Percentiles rank a stretch among this genome's conserved stretches.
These are phyloP conservation scores for Acrobasis suavella DNA, from an alignment of 2,888 invertebrate genomes.

Conservation along the genomic window DNA sequence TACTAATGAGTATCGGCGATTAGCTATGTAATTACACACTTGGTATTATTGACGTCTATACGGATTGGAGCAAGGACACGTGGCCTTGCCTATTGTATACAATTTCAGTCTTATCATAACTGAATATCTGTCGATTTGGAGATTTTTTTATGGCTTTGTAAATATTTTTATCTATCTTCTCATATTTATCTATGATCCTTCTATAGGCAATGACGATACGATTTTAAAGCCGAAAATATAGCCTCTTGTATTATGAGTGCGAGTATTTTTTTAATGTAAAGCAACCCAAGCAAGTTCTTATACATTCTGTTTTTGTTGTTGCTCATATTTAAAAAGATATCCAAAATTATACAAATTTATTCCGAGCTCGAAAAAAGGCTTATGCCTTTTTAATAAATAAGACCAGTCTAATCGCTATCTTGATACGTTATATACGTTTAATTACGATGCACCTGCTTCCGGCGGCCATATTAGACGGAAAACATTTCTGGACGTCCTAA, in stretches of 20 bases:
- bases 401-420: slow-evolving; percentile 9
- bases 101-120: slow-evolving; percentile 18
- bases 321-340: too few relatives aligned
- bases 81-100: slow-evolving; percentile 26
- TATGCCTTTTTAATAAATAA: not conserved
- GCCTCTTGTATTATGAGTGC: too few relatives aligned
- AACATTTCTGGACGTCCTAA: slow-evolving; percentile 17
- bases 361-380: not conserved
- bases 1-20: slow-evolving; percentile 28
- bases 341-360: not conserved
- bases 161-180: too few relatives aligned
- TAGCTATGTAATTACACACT: slow-evolving; percentile 32
- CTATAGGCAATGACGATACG: too few relatives aligned
- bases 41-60: slow-evolving; percentile 27
- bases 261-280: too few relatives aligned
- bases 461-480: slow-evolving; percentile 32
- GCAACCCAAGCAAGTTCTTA: too few relatives aligned
- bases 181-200: too few relatives aligned
- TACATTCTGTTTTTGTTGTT: too few relatives aligned
- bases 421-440: slow-evolving; percentile 20
- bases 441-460: slow-evolving; percentile 37
- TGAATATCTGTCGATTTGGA: slow-evolving; percentile 1
- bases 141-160: not conserved
- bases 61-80: slow-evolving; percentile 28
- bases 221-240: too few relatives aligned